These are phyloP conservation scores for Petrophora chlorosata DNA, from an alignment of 2,888 invertebrate species.

Conservation along the genomic window DNA sequence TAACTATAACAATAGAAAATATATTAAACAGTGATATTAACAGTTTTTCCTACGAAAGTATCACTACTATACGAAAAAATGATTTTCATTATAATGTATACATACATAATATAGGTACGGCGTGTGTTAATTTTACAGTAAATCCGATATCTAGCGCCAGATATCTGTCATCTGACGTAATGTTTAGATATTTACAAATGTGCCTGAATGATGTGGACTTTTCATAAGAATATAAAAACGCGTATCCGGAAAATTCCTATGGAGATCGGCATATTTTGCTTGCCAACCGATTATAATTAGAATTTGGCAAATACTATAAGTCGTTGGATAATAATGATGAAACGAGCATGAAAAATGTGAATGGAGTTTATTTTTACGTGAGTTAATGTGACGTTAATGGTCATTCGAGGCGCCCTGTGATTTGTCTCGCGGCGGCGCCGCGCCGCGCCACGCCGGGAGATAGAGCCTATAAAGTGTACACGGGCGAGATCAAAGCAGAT, in stretches of 20 bases:
- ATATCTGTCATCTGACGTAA: constrained; percentile 29
- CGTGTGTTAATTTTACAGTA: constrained; percentile 25
- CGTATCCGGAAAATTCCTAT: constrained; percentile 26
- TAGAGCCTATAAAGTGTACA: constrained; percentile 31
- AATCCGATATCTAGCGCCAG: constrained; percentile 20
- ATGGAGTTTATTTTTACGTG: neutral
- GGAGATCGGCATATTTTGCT: constrained; percentile 8
- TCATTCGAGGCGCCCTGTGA: constrained; percentile 4
- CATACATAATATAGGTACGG: too few species aligned
- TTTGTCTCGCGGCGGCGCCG: constrained; percentile 7
- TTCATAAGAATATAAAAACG: too few species aligned
- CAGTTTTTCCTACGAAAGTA: too few species aligned
- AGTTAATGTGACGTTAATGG: constrained; percentile 18
- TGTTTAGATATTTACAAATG: constrained; percentile 26
- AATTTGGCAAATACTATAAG: neutral
- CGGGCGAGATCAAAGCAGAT: constrained; percentile 48
- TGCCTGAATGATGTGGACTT: constrained; percentile 15
- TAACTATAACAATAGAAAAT: too few species aligned
- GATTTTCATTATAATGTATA: too few species aligned
- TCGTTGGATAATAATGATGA: neutral
- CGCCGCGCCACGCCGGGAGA: constrained; percentile 1
- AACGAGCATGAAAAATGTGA: neutral
- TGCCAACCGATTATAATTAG: constrained; percentile 1
- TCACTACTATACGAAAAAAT: too few species aligned
- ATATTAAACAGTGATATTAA: too few species aligned